Evolutionary conservation across 2,888 invertebrate species (phyloP).

Genomic region (Leistus spinibarbis): DNA sequence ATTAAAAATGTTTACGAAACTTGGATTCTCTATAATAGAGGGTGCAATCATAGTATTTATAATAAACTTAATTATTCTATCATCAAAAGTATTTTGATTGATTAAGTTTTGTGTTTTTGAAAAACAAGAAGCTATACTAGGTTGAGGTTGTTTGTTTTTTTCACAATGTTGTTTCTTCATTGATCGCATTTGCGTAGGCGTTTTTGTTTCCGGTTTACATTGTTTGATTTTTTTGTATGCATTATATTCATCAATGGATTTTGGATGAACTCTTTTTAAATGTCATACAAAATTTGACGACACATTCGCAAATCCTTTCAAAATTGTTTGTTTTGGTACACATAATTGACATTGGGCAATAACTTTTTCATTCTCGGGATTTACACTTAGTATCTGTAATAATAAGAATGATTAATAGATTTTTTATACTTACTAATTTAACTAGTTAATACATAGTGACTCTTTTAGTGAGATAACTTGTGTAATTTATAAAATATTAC

Average conservation of each 20-base stretch:
- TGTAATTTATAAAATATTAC: too few species aligned
- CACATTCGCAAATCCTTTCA: not conserved
- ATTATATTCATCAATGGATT: not conserved
- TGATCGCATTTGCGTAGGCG: too few species aligned
- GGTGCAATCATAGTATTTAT: not conserved
- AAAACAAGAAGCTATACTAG: not conserved
- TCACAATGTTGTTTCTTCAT: not conserved
- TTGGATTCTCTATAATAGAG: not conserved
- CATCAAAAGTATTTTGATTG: not conserved
- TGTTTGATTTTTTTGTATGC: not conserved
- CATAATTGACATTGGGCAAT: constrained; percentile 9
- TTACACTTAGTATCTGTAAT: too few species aligned
- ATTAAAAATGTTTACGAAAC: not conserved
- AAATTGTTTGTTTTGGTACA: not conserved
- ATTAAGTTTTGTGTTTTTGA: not conserved
- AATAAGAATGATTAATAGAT: too few species aligned
- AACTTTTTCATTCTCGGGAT: too few species aligned
- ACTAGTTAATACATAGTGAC: too few species aligned
- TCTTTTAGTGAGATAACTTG: too few species aligned
- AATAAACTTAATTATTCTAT: not conserved
- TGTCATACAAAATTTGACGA: constrained; percentile 7
- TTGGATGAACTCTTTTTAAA: constrained; percentile 2
- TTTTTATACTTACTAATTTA: too few species aligned
- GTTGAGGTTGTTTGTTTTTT: not conserved
- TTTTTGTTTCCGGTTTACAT: not conserved